These are phyloP conservation scores for Oncorhynchus nerka DNA, from an alignment of 2,113 vertebrate species.

Conservation along the genomic window DNA sequence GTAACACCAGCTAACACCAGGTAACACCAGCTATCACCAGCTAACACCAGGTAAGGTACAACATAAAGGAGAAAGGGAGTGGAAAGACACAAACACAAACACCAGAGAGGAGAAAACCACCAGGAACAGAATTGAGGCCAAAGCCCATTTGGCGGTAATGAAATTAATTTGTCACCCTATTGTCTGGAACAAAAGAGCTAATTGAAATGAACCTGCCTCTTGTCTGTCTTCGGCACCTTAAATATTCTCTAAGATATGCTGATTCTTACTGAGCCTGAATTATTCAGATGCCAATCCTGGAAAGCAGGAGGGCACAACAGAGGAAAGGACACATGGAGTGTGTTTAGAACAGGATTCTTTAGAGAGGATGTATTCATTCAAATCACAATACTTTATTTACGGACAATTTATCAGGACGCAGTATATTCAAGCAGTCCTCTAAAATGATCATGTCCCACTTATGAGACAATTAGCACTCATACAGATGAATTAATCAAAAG, in stretches of 20 bases:
- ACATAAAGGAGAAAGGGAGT: conserved; percentile 33
- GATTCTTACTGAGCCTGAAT: conserved; percentile 80
- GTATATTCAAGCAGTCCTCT: too few species aligned
- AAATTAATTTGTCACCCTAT: conserved; percentile 83
- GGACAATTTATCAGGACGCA: too few species aligned
- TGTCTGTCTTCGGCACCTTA: conserved; percentile 83
- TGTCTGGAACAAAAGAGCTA: conserved; percentile 88
- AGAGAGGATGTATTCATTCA: too few species aligned
- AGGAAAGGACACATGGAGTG: conserved; percentile 9
- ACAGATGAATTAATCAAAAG: neutral
- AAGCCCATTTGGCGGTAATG: conserved; percentile 70
- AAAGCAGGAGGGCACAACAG: conserved; percentile 52
- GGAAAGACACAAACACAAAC: conserved; percentile 55
- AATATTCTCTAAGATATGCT: conserved; percentile 85
- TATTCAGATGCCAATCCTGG: conserved; percentile 77
- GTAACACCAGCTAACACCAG: too few species aligned
- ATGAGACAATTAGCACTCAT: neutral
- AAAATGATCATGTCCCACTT: neutral
- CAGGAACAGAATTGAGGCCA: conserved; percentile 72
- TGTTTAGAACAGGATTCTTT: neutral
- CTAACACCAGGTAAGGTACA: too few species aligned
- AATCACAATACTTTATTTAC: too few species aligned
- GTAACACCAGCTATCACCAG: too few species aligned
- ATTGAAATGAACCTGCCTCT: conserved; percentile 85
- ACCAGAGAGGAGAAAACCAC: conserved; percentile 41